Conservation (phyloP, 2,113 vertebrate species). For the Calypte anna region DNA sequence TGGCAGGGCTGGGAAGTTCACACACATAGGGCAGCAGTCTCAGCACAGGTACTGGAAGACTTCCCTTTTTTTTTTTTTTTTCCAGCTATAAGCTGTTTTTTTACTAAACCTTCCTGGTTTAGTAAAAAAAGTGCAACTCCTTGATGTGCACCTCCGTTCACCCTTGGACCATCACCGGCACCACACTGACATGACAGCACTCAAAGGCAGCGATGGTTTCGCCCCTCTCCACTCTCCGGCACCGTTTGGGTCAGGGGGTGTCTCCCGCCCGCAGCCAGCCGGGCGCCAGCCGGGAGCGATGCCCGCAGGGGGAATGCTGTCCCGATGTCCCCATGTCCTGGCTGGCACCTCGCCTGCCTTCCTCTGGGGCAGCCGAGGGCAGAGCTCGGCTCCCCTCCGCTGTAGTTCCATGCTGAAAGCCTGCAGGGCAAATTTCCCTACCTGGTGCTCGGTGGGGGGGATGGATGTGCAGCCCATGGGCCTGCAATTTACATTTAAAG, state of each 20-base stretch:
- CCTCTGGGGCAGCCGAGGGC: not conserved
- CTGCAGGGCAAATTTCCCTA: slow-evolving; percentile 18
- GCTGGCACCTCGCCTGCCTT: fast-evolving
- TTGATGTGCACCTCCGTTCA: not conserved
- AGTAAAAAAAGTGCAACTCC: not conserved
- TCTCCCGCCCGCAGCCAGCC: not conserved
- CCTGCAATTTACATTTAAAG: slow-evolving; percentile 80
- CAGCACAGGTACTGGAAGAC: not conserved
- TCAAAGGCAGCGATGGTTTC: not conserved
- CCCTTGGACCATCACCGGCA: not conserved
- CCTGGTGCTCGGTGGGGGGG: slow-evolving; percentile 68
- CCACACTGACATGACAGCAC: fast-evolving
- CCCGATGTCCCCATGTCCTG: not conserved
- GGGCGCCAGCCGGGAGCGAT: not conserved
- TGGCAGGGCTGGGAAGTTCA: not conserved
- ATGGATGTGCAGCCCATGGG: slow-evolving; percentile 54
- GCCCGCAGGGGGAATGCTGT: fast-evolving
- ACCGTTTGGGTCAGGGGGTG: not conserved
- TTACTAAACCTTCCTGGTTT: not conserved
- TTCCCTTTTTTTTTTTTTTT: not conserved
- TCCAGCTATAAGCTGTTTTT: not conserved
- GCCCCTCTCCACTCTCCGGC: fast-evolving
- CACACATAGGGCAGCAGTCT: fast-evolving
- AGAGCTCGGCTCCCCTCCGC: not conserved
- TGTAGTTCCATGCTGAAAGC: no score